A percentile compares a stretch with the other conserved stretches of the same genome.
phyloP scores from a whole-genome alignment of 2,113 vertebrate genomes.

The Illadopsis cleaveri region DNA sequence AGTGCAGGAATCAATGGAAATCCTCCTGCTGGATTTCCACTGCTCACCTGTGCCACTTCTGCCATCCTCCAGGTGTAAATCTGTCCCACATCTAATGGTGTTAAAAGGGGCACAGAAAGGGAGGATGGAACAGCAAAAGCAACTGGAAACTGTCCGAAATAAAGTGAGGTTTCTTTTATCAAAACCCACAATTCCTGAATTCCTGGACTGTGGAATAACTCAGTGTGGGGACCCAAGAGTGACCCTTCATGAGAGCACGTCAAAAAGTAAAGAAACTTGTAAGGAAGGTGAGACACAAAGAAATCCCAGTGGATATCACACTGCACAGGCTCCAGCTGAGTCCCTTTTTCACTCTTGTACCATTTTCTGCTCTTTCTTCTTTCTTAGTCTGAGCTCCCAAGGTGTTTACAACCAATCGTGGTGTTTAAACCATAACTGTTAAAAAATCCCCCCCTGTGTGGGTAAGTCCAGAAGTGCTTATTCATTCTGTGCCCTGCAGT shows the following conservation, averaged over 20 bases:
- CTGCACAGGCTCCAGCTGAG: not conserved
- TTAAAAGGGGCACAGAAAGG: not conserved
- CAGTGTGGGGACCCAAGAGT: not conserved
- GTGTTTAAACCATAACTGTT: not conserved
- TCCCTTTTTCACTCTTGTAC: not conserved
- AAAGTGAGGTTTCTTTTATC: not conserved
- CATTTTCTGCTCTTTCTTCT: not conserved
- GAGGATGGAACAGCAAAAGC: not conserved
- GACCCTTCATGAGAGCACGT: not conserved
- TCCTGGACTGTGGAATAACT: not conserved
- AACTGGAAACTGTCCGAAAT: not conserved
- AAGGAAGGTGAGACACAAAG: not conserved
- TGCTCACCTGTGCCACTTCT: not conserved
- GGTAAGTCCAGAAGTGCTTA: conserved; percentile 25
- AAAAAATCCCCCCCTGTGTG: not conserved
- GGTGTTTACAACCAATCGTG: not conserved
- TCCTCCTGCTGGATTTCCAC: not conserved
- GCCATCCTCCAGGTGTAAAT: not conserved
- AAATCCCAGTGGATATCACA: not conserved
- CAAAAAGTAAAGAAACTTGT: not conserved
- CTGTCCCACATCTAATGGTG: rapidly evolving
- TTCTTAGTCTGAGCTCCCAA: not conserved
- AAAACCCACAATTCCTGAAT: not conserved
- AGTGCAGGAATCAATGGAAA: not conserved
- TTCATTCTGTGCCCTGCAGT: conserved; percentile 44